Base-by-base conservation (phyloP, 2,797 vertebrate species). In the Poeciliopsis gracilis region DNA sequence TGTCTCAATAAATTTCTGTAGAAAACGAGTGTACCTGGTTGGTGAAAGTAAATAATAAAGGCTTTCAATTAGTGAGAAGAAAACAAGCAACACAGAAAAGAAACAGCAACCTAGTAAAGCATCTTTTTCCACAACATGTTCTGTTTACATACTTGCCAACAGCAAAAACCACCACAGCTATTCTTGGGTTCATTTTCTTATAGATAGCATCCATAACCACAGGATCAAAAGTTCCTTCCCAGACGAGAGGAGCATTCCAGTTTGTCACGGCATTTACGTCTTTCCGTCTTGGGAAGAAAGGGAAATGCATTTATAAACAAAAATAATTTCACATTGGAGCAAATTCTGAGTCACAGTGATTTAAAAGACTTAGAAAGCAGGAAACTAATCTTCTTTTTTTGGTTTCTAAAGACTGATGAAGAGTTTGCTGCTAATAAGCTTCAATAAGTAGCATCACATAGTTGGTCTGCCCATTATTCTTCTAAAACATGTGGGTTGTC, bases 231-330 rank as follows among this genome's bases (percentile, higher is more conserved):
- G 91, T 92, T 45, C 86, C 88, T 53, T 91, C 90, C 91, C 91
- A 92, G 72, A 92, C 87, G 51, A 92, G 80, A 30, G 91, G 90
- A 59, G 1, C 89, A 13, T 92, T 92, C 91, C 90, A 92, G 82
- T 89, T 90, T 23, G 89, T 92, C 43, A 92, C 82, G 0, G 83
- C 15, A 76, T 90, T 92, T 43, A 92, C 79, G 69, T 92, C 87
- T 10, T 67, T 91, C 11, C 89, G 87, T 78, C 89, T 92, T 79
- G 12, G 11, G 45, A 71, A 38, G 69, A n/a, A 33, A 70, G 36
- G 55, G 1, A 61, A 8, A 78, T 30, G 28, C 2, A 30, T 4
- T 41, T 7, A 18, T 20, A 45, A 59, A 45, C 30, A 18, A 23
- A 12, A 36, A 49, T 73, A 23, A 10, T 41, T 67, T 41, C 20